Percentiles rank a stretch among this genome's conserved stretches.
These are phyloP conservation scores for Dicrurus megarhynchus DNA, from an alignment of 2,113 vertebrate species.

Conservation along the genomic window DNA sequence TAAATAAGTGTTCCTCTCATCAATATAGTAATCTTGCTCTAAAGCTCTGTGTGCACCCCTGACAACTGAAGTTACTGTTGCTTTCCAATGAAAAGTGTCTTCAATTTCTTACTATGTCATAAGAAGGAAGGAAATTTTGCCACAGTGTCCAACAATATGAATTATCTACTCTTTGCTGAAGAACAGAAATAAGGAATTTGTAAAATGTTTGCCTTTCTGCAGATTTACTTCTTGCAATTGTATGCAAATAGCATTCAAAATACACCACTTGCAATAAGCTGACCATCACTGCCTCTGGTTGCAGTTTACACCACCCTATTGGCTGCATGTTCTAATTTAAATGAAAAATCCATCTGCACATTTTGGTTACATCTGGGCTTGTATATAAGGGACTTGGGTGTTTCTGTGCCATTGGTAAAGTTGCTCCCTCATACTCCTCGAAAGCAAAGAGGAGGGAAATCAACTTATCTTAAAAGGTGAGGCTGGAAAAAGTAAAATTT, in stretches of 20 bases:
- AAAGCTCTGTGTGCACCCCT: neutral
- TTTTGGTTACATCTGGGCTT: neutral
- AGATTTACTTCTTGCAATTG: neutral
- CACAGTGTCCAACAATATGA: neutral
- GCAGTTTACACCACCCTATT: neutral
- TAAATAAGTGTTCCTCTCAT: neutral
- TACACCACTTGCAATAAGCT: neutral
- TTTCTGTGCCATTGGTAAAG: neutral
- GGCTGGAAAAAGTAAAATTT: neutral
- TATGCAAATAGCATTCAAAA: neutral
- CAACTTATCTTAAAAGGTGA: neutral
- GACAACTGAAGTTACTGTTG: neutral
- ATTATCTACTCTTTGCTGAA: neutral
- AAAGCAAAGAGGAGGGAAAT: neutral
- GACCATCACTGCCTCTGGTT: neutral
- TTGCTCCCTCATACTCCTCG: neutral
- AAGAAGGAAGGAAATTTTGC: neutral
- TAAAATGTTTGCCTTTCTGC: neutral
- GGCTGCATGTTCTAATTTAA: neutral
- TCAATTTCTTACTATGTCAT: neutral
- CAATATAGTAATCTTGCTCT: neutral
- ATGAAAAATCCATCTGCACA: neutral
- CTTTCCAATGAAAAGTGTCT: neutral
- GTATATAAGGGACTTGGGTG: neutral
- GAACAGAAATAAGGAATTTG: neutral